Percentiles rank a stretch among this genome's conserved stretches.
phyloP scores from a whole-genome alignment of 92 coral and sea anemone genomes.

The Palythoa heliodiscus region DNA sequence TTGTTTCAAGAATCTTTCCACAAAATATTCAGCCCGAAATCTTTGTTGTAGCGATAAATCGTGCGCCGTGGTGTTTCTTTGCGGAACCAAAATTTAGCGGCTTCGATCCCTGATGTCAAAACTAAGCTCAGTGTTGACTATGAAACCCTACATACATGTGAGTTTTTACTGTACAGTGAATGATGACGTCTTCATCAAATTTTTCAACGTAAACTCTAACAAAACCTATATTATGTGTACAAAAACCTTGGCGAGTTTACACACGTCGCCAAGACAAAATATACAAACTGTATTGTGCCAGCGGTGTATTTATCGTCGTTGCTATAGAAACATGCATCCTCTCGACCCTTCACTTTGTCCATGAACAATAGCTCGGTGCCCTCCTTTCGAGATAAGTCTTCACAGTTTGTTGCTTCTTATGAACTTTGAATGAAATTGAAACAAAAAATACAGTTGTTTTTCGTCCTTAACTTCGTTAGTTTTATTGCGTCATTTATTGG shows the following conservation, averaged over 20 bases:
- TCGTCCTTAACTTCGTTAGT: background rate
- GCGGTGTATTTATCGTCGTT: constrained; percentile 30
- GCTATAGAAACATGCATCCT: constrained; percentile 31
- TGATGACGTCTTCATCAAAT: constrained; percentile 14
- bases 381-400: constrained; percentile 13
- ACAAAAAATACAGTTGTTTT: background rate
- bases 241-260: background rate
- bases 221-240: background rate
- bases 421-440: background rate
- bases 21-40: background rate
- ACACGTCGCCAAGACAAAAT: constrained; percentile 39
- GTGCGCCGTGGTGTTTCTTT: constrained; percentile 5
- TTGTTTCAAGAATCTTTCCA: background rate
- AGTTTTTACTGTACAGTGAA: background rate
- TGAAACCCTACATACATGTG: background rate
- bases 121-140: background rate
- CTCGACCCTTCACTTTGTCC: constrained; percentile 10
- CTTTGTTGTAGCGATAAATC: background rate
- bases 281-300: constrained; percentile 29
- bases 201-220: background rate
- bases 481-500: background rate
- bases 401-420: background rate
- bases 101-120: background rate
- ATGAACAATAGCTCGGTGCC: constrained; percentile 10
- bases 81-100: background rate